Evolutionary conservation across 1,140 invertebrate genomes (phyloP).

Genomic region (Drosophila gunungcola): DNA sequence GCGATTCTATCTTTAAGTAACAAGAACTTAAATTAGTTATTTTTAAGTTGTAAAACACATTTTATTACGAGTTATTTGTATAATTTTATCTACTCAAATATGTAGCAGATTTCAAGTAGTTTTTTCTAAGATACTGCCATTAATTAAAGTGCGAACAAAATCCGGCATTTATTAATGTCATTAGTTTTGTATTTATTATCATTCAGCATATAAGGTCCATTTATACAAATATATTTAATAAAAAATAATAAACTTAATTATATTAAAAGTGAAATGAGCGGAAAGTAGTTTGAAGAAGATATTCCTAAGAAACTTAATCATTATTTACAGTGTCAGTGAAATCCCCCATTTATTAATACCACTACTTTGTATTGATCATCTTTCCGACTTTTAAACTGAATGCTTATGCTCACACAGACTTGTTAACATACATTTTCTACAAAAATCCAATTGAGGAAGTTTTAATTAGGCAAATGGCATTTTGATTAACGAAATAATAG

Average conservation of each 20-base stretch:
- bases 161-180: neutral
- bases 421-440: slow-evolving; percentile 34
- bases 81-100: neutral
- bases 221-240: no score
- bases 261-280: no score
- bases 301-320: neutral
- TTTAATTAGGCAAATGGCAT: slow-evolving; percentile 72
- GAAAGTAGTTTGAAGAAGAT: neutral
- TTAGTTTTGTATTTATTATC: neutral
- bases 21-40: neutral
- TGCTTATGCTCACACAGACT: slow-evolving; percentile 9
- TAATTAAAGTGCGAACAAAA: neutral
- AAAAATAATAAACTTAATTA: no score
- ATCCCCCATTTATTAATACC: neutral
- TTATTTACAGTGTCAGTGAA: neutral
- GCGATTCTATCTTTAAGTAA: slow-evolving; percentile 7
- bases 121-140: neutral
- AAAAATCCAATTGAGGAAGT: slow-evolving; percentile 44
- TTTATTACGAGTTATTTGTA: no score
- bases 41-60: no score
- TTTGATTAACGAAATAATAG: slow-evolving; percentile 69
- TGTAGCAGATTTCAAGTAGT: neutral
- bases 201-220: neutral
- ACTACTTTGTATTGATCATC: neutral
- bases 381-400: neutral